Evolutionary conservation across 2,113 vertebrate species (phyloP), one percentile per base, ranked within the genome.

Genomic region (Cololabis saira): DNA sequence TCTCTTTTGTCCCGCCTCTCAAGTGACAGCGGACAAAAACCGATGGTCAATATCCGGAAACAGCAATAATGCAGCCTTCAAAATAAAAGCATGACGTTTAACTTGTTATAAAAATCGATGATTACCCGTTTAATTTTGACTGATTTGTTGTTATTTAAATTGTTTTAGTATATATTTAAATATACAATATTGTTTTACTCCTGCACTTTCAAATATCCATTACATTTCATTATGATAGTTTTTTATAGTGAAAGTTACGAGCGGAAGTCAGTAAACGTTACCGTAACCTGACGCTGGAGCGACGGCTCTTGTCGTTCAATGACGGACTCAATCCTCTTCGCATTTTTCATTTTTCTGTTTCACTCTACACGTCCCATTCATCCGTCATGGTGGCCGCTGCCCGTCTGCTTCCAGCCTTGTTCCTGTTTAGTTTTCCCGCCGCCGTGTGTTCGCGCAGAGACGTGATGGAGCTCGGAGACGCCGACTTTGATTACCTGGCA

Each of bases 401-500:
- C 48, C 53, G 40, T 18, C 54, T 72, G 22, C 17, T 74, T 41
- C 57, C 48, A 15, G 47, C 40, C 18, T 41, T 85, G 4, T n/a
- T n/a, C n/a, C 13, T 78, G 40, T 50, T 55, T 0, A 0, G 21
- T n/a, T 63, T 77, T 57, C 69, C 54, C 3, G 33, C 19, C 11
- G n/a, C 63, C 2, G 48, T 47, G 22, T 52, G 16, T 13, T 58
- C 41, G 15, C 89, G 85, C 62, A 69, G 67, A 16, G 83, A 89
- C 61, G 92, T 91, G 67, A 73, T 93, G 21, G 87, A 90, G 87
- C 89, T 93, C 44, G 76, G 74, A 18, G 88, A 93, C 85, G 74
- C 80, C 5, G 92, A 93, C 63, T 94, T 93, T 69, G 90, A 92
- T 41, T 91, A 91, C 78, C 67, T 90, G 52, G 83, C 91, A 11